These are phyloP conservation scores for Diarsia mendica DNA, from an alignment of 2,888 invertebrate species.

Conservation along the genomic window DNA sequence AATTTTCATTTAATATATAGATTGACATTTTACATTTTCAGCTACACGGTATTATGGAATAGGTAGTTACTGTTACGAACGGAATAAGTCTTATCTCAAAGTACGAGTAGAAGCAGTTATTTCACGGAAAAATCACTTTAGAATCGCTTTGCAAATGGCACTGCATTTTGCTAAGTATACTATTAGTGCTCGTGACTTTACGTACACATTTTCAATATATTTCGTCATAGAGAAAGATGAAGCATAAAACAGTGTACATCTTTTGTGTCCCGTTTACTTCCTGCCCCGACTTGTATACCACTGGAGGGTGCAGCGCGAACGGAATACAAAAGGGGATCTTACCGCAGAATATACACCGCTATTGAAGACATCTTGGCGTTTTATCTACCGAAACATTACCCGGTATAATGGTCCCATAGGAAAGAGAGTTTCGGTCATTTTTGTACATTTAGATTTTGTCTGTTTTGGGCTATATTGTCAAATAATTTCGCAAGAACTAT, in stretches of 20 bases:
- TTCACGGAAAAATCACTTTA: not conserved
- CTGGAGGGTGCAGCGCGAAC: conserved; percentile 22
- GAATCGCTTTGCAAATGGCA: not conserved
- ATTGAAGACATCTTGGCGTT: conserved; percentile 38
- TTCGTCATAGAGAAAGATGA: not conserved
- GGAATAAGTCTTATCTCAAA: not conserved
- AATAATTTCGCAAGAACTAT: not conserved
- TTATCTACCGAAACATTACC: conserved; percentile 48
- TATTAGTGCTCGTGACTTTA: too few species aligned
- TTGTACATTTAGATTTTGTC: conserved; percentile 1
- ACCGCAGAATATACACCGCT: conserved; percentile 32
- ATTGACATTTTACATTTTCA: not conserved
- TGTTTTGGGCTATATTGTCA: not conserved
- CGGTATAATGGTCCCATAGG: not conserved
- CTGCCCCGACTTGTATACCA: conserved; percentile 19
- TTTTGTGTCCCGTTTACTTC: conserved; percentile 26
- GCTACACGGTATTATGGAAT: not conserved
- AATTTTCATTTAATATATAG: not conserved
- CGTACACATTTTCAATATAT: not conserved
- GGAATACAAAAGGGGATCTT: conserved; percentile 42
- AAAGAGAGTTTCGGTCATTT: not conserved
- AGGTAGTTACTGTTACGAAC: not conserved
- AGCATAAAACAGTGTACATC: not conserved
- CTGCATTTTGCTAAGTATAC: too few species aligned
- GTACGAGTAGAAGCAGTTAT: not conserved